Percentiles rank a stretch among this genome's conserved stretches.
These are phyloP conservation scores for Oxystoma pomonae DNA, from an alignment of 2,888 invertebrate species.

Conservation along the genomic window DNA sequence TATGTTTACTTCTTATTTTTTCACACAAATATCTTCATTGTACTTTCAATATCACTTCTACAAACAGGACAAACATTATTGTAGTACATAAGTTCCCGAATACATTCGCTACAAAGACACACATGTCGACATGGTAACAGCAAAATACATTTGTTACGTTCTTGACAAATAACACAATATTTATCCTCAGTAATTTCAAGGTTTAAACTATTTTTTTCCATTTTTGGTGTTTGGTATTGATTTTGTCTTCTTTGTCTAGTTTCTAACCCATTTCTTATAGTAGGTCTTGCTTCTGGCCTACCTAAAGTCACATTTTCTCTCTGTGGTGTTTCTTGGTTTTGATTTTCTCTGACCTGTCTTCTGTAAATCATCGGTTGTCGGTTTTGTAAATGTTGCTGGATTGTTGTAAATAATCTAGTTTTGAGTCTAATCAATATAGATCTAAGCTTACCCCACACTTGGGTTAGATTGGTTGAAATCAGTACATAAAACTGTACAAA, in stretches of 20 bases:
- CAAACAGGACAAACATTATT: constrained; percentile 53
- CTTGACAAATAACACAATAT: constrained; percentile 55
- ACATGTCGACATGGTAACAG: constrained; percentile 56
- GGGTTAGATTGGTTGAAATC: constrained; percentile 6
- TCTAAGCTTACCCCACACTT: background rate
- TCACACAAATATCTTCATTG: constrained; percentile 54
- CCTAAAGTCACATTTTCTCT: too few relatives aligned
- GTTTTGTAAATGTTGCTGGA: background rate
- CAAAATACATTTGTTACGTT: constrained; percentile 53
- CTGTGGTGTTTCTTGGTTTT: background rate
- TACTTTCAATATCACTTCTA: constrained; percentile 53
- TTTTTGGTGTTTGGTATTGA: background rate
- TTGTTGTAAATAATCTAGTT: background rate
- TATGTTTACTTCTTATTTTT: too few relatives aligned
- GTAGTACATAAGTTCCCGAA: constrained; percentile 49
- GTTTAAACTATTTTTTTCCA: background rate
- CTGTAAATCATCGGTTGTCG: background rate
- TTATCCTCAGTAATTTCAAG: constrained; percentile 37
- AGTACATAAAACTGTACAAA: constrained; percentile 34
- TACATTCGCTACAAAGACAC: constrained; percentile 54
- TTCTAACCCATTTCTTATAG: background rate
- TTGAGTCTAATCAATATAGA: background rate
- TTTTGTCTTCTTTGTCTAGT: background rate
- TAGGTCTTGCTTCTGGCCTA: background rate
- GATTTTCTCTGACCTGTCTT: background rate